A percentile compares a stretch with the other conserved stretches of the same genome.
Conservation (phyloP, 2,113 vertebrate species). For the Bothrops jararaca region DNA sequence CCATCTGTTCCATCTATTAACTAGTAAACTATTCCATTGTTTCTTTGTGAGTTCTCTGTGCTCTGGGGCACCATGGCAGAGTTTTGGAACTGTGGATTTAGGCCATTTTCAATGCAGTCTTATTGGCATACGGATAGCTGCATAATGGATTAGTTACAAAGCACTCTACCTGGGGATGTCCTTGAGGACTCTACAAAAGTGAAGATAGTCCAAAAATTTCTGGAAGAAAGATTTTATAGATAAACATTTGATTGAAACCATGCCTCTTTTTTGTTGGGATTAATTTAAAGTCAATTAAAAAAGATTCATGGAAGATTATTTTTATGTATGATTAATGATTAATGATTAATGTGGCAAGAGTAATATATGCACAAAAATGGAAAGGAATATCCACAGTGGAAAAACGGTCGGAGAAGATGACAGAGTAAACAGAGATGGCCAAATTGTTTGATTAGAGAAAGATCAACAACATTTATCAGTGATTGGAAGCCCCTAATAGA, state of each 20-base stretch:
- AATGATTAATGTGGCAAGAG: neutral
- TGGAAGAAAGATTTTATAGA: neutral
- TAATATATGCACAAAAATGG: neutral
- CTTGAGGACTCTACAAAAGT: neutral
- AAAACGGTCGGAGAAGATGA: neutral
- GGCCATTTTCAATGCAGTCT: neutral
- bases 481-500: neutral
- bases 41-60: no score
- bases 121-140: neutral
- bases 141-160: neutral
- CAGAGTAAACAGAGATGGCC: neutral
- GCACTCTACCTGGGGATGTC: neutral
- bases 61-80: no score
- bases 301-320: neutral
- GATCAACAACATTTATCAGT: neutral
- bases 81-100: no score
- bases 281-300: neutral
- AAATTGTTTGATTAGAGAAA: neutral
- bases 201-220: neutral
- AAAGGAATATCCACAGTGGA: neutral
- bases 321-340: neutral
- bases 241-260: neutral
- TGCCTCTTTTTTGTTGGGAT: neutral
- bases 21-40: no score
- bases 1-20: no score